These are phyloP conservation scores for Tetrapedia diversipes DNA, from an alignment of 2,888 invertebrate species.

Conservation along the genomic window DNA sequence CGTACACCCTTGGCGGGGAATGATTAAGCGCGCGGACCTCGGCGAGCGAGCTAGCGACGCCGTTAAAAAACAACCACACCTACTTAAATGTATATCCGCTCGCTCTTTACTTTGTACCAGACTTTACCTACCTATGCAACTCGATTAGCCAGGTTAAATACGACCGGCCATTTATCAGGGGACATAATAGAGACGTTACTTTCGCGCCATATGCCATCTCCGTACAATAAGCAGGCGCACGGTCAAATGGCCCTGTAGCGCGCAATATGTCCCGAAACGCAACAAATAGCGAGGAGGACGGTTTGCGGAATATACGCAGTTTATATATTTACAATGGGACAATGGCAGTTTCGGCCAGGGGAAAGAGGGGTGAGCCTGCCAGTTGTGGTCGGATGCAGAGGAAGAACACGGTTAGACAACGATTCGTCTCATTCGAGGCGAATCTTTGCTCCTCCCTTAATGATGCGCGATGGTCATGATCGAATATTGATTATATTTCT, in stretches of 20 bases:
- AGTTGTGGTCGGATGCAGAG: constrained; percentile 63
- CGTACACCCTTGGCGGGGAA: background rate
- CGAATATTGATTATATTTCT: no score
- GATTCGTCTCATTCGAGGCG: constrained; percentile 31
- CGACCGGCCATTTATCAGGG: constrained; percentile 72
- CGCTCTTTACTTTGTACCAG: constrained; percentile 9
- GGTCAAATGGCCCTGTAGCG: constrained; percentile 70
- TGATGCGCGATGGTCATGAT: constrained; percentile 25
- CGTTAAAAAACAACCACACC: constrained; percentile 23
- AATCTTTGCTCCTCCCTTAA: constrained; percentile 24
- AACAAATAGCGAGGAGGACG: constrained; percentile 73
- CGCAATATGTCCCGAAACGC: constrained; percentile 71
- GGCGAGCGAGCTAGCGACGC: no score
- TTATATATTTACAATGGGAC: constrained; percentile 74
- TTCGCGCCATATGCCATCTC: constrained; percentile 74
- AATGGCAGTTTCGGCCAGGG: constrained; percentile 69
- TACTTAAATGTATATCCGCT: constrained; percentile 35
- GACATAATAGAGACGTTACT: constrained; percentile 77
- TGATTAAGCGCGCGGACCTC: constrained; percentile 20
- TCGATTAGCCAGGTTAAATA: constrained; percentile 75
- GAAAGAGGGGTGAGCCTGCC: constrained; percentile 63
- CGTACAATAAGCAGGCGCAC: constrained; percentile 66
- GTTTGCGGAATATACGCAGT: constrained; percentile 67
- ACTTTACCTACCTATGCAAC: constrained; percentile 44
- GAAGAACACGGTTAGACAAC: constrained; percentile 50